These are phyloP conservation scores for Criorhina ranunculi DNA, from an alignment of 2,888 invertebrate genomes.

Conservation along the genomic window DNA sequence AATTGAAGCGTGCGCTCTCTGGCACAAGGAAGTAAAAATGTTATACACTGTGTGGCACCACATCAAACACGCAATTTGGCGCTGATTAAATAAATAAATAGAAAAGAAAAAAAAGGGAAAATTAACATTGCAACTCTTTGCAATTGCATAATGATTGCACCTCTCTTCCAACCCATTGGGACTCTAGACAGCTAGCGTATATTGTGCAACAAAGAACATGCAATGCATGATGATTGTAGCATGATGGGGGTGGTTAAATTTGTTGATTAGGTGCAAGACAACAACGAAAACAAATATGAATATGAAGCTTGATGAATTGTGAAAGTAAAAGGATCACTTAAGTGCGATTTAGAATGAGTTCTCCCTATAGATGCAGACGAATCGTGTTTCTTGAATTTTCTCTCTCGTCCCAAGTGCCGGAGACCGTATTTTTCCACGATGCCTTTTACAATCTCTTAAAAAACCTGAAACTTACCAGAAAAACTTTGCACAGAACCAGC, in stretches of 20 bases:
- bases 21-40: slow-evolving; percentile 49
- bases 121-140: slow-evolving; percentile 29
- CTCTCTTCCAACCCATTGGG: background rate
- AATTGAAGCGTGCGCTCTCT: slow-evolving; percentile 58
- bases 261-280: slow-evolving; percentile 10
- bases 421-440: too few relatives aligned
- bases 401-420: too few relatives aligned
- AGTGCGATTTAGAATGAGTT: background rate
- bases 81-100: slow-evolving; percentile 42
- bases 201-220: slow-evolving; percentile 43
- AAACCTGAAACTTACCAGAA: too few relatives aligned
- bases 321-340: slow-evolving; percentile 31
- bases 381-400: too few relatives aligned
- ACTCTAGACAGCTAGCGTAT: slow-evolving; percentile 14
- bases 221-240: slow-evolving; percentile 43
- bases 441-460: too few relatives aligned
- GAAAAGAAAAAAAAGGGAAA: background rate
- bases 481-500: too few relatives aligned
- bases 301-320: background rate
- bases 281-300: slow-evolving; percentile 9
- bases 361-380: background rate
- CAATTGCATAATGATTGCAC: slow-evolving; percentile 61
- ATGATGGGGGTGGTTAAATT: slow-evolving; percentile 10
- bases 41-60: background rate
- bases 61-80: slow-evolving; percentile 16